These are phyloP conservation scores for Larimichthys polyactis DNA, from an alignment of 2,113 vertebrate species.

Conservation along the genomic window DNA sequence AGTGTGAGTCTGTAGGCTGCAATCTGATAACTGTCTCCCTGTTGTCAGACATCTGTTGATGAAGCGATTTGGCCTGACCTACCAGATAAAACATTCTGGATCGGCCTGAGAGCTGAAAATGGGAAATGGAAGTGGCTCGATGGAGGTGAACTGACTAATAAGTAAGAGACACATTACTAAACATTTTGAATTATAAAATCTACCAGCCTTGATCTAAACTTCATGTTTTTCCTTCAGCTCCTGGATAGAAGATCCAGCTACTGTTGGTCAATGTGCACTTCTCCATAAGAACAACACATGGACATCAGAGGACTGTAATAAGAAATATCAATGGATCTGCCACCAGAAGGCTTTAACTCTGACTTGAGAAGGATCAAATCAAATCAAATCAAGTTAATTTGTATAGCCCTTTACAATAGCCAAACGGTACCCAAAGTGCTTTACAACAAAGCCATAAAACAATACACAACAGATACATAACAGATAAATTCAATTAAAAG, in stretches of 20 bases:
- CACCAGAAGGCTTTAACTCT: no score
- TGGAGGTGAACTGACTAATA: slow-evolving; percentile 17
- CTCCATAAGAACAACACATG: rapidly evolving
- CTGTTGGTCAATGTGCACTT: slow-evolving; percentile 1
- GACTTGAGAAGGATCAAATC: no score
- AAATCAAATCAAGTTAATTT: no score
- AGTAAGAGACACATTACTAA: slow-evolving; percentile 9
- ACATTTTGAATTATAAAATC: not conserved
- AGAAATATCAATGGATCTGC: no score
- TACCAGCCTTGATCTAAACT: not conserved
- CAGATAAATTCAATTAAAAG: no score
- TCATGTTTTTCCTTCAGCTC: slow-evolving; percentile 14
- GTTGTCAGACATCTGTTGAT: not conserved
- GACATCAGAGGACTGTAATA: no score
- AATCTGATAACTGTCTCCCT: not conserved
- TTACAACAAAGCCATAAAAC: no score
- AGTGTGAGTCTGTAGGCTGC: not conserved
- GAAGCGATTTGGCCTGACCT: rapidly evolving
- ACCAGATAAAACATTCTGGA: slow-evolving; percentile 18
- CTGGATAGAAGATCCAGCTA: not conserved
- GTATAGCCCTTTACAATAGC: no score
- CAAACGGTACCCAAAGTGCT: no score
- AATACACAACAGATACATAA: no score
- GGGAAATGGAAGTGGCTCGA: slow-evolving; percentile 45
- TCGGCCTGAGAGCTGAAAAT: slow-evolving; percentile 43